phyloP scores from a whole-genome alignment of 2,888 invertebrate genomes.

The Archaeoteleia sp. region DNA sequence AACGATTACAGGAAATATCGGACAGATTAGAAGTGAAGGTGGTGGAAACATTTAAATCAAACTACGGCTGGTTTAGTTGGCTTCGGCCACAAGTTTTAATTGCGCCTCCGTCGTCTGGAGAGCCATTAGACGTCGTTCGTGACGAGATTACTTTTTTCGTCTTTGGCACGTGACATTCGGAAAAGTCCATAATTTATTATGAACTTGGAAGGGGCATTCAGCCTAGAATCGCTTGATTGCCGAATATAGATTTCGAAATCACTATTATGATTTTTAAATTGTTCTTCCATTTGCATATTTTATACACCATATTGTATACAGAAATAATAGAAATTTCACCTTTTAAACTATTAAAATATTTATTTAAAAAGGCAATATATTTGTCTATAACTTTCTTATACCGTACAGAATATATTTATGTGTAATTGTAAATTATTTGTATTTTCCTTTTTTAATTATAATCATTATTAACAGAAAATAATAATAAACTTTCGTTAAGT shows the following conservation, averaged over 20 bases:
- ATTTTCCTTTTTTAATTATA: too few relatives aligned
- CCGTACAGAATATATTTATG: too few relatives aligned
- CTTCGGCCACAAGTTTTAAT: constrained; percentile 72
- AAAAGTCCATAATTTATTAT: constrained; percentile 43
- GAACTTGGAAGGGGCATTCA: constrained; percentile 14
- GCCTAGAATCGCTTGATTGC: constrained; percentile 42
- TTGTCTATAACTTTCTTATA: too few relatives aligned
- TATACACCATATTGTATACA: too few relatives aligned
- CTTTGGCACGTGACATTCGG: constrained; percentile 51
- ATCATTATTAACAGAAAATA: too few relatives aligned
- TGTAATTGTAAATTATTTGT: too few relatives aligned
- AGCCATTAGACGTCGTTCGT: constrained; percentile 67
- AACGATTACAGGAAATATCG: constrained; percentile 68
- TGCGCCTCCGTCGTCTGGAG: constrained; percentile 69
- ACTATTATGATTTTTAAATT: too few relatives aligned
- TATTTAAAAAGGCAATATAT: too few relatives aligned
- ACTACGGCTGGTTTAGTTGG: constrained; percentile 69
- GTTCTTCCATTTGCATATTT: too few relatives aligned
- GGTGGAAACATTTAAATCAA: constrained; percentile 70
- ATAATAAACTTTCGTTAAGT: too few relatives aligned
- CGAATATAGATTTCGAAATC: constrained; percentile 19
- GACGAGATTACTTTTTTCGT: constrained; percentile 57
- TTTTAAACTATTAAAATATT: too few relatives aligned
- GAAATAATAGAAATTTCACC: too few relatives aligned
- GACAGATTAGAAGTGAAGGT: constrained; percentile 61